A percentile compares a stretch with the other conserved stretches of the same genome.
Evolutionary conservation across 2,888 invertebrate genomes (phyloP).

Genomic region (Microplitis manilae): DNA sequence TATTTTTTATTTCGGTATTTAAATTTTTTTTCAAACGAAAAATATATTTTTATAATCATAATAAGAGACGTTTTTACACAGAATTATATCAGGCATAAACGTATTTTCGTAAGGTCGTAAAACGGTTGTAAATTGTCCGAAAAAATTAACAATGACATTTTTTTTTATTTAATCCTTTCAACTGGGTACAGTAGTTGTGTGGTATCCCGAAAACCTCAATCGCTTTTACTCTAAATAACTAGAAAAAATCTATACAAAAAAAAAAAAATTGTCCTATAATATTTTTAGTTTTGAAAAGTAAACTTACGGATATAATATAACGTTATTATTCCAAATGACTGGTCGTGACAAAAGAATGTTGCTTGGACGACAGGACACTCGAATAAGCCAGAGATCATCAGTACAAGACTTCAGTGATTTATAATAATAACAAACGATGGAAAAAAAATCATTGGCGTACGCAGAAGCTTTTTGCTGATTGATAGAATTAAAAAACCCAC

Average conservation of each 20-base stretch:
- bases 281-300: constrained; percentile 20
- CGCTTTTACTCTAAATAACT: background rate
- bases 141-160: background rate
- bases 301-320: constrained; percentile 50
- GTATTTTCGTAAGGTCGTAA: no score
- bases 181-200: background rate
- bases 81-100: no score
- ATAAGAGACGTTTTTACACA: no score
- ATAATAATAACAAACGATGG: constrained; percentile 22
- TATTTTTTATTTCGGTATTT: background rate
- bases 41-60: no score
- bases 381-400: no score
- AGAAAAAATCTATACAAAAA: background rate
- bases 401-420: constrained; percentile 16
- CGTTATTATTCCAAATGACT: constrained; percentile 66
- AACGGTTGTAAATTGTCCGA: background rate
- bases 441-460: constrained; percentile 8
- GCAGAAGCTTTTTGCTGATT: background rate
- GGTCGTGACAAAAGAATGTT: constrained; percentile 40
- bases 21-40: background rate
- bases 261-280: background rate
- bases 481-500: constrained; percentile 36
- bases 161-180: background rate
- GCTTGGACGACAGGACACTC: constrained; percentile 2
- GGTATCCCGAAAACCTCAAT: background rate